phyloP scores from a whole-genome alignment of 2,797 vertebrate species.

The Oophaga sylvatica region DNA sequence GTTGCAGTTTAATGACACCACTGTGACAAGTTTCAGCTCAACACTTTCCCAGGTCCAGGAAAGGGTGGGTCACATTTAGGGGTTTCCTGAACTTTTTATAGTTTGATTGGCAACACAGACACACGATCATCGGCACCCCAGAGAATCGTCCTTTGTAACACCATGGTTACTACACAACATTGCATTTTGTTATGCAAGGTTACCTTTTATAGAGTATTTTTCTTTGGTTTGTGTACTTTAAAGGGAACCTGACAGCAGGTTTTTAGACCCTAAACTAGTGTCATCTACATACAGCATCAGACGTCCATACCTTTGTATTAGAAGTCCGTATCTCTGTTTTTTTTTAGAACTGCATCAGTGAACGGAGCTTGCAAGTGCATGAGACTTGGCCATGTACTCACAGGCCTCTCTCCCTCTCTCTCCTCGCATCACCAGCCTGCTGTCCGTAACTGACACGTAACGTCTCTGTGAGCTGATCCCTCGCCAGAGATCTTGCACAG shows the following conservation, averaged over 20 bases:
- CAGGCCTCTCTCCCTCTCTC: too few species aligned
- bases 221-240: background rate
- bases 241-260: too few species aligned
- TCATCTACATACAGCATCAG: too few species aligned
- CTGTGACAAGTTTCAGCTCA: conserved; percentile 64
- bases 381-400: too few species aligned
- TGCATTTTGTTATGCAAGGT: conserved; percentile 28
- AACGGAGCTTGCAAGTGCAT: too few species aligned
- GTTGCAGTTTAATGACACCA: conserved; percentile 61
- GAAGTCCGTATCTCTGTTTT: too few species aligned
- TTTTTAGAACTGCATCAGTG: too few species aligned
- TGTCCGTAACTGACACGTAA: too few species aligned
- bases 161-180: conserved; percentile 71
- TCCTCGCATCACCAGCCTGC: too few species aligned
- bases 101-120: conserved; percentile 71
- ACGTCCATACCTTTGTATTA: background rate
- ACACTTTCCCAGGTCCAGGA: conserved; percentile 80
- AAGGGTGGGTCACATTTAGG: conserved; percentile 79
- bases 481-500: too few species aligned
- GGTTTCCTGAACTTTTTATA: conserved; percentile 80
- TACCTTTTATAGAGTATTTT: background rate
- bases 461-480: too few species aligned
- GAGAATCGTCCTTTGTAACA: conserved; percentile 82
- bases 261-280: too few species aligned
- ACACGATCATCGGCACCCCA: conserved; percentile 72